Percentiles rank a stretch among this genome's conserved stretches.
Evolutionary conservation across 2,113 vertebrate genomes (phyloP).

Genomic region (Microtus oregoni): DNA sequence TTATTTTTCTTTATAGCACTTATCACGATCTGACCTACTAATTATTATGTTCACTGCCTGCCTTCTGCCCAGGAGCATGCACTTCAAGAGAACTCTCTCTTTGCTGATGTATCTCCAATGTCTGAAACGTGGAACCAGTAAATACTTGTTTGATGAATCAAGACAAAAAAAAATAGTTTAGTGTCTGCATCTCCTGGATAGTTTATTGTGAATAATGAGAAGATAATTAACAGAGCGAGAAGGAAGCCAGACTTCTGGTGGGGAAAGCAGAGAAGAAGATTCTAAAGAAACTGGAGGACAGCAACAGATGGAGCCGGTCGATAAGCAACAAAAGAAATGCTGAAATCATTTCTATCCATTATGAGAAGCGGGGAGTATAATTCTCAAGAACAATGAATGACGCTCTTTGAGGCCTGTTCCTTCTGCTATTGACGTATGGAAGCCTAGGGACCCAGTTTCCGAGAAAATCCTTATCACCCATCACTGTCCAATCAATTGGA

Average conservation of each 20-base stretch:
- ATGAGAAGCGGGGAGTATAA: slow-evolving; percentile 54
- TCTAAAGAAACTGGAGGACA: slow-evolving; percentile 26
- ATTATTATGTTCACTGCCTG: not conserved
- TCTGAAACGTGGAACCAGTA: slow-evolving; percentile 5
- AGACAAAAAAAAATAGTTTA: not conserved
- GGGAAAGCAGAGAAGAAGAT: slow-evolving; percentile 63
- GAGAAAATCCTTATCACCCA: slow-evolving; percentile 69
- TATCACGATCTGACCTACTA: not conserved
- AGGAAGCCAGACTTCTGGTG: slow-evolving; percentile 67
- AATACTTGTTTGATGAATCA: slow-evolving; percentile 55
- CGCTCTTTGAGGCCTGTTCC: slow-evolving; percentile 38
- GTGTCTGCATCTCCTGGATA: slow-evolving; percentile 26
- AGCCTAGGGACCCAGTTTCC: slow-evolving; percentile 55
- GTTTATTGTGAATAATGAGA: slow-evolving; percentile 66
- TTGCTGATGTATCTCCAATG: not conserved
- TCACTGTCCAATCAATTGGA: slow-evolving; percentile 65
- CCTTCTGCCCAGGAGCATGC: not conserved
- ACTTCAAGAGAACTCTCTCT: not conserved
- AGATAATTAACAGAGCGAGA: slow-evolving; percentile 57
- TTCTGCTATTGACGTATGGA: slow-evolving; percentile 41
- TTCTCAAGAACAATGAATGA: slow-evolving; percentile 60
- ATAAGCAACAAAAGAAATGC: slow-evolving; percentile 40
- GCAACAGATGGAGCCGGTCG: slow-evolving; percentile 21
- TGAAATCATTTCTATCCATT: slow-evolving; percentile 60
- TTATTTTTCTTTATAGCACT: not conserved